Conservation (phyloP, 2,888 invertebrate genomes). For the Nowickia ferox region DNA sequence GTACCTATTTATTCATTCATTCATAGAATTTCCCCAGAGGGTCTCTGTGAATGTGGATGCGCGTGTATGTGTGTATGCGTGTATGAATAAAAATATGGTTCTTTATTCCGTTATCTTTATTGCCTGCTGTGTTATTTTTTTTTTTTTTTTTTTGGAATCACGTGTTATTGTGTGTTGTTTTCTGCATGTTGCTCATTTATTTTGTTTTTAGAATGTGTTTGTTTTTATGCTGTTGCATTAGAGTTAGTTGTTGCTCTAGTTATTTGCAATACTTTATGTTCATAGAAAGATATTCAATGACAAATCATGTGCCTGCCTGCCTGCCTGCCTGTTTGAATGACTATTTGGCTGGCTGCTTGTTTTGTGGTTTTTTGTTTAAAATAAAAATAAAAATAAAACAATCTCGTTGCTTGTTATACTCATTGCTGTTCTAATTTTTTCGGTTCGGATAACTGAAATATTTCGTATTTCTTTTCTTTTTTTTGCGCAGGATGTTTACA, state of each 20-base stretch:
- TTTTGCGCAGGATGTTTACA: conserved; percentile 34
- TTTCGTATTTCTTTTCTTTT: not conserved
- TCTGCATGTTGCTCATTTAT: conserved; percentile 43
- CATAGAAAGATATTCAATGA: conserved; percentile 53
- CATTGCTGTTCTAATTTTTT: conserved; percentile 35
- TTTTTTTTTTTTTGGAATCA: not conserved
- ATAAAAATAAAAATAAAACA: not conserved
- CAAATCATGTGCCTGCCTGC: conserved; percentile 34
- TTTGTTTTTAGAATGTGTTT: not conserved
- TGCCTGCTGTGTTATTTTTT: conserved; percentile 18
- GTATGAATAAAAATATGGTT: not conserved
- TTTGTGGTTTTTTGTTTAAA: not conserved
- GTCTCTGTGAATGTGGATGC: not conserved
- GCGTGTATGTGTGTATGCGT: not conserved
- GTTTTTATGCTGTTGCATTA: conserved; percentile 7
- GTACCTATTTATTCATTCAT: conserved; percentile 43
- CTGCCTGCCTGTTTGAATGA: not conserved
- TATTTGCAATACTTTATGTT: conserved; percentile 63
- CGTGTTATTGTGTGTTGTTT: conserved; percentile 35
- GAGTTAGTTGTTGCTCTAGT: conserved; percentile 39
- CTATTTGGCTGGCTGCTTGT: not conserved
- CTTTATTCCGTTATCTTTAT: conserved; percentile 12
- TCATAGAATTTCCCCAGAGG: conserved; percentile 27
- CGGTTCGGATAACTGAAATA: conserved; percentile 41
- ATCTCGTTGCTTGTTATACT: not conserved